Evolutionary conservation across 2,888 invertebrate species (phyloP), one percentile per base, ranked within the genome.

Genomic region (Mesochorus sp.): DNA sequence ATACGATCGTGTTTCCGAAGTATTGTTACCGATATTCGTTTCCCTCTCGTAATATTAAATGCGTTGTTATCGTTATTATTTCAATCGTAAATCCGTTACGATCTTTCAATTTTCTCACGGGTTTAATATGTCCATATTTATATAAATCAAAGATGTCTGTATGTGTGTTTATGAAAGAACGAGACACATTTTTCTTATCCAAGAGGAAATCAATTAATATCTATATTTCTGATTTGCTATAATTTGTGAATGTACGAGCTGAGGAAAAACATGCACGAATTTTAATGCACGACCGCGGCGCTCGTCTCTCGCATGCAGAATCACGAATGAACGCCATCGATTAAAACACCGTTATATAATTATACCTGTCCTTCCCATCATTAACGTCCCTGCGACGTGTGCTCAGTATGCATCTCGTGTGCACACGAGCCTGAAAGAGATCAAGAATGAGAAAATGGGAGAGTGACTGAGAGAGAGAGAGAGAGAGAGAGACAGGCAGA

Each of bases 311-410:
- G 67, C 44, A 57, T 19, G 17, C 21, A 49, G 61, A 28, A 17
- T 47, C n/a, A 21, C 39, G 59, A 59, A 61, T 37, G 47, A 64
- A 39, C 62, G 62, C 62, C 39, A 68, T 77, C 77, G 62, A 73
- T 73, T 73, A 51, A 73, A 64, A 62, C 57, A 44, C 61, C 62
- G 68, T 77, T 77, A 77, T 68, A 73, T 73, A 77, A 77, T 77
- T 77, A 49, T 73, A 51, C 72, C 77, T 77, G 73, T 68, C 77
- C 77, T 77, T 77, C 73, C 68, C 57, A 77, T 77, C 77, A 77
- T 77, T 77, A 77, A 73, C 73, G 73, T 73, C 68, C 10, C 34
- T 37, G 72, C n/a, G 57, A 17, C 28, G 37, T 39, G 34, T 28
- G 59, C 12, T 61, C 47, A 26, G 19, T 59, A 61, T 49, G 55